phyloP scores from a whole-genome alignment of 1,140 invertebrate species.

The Mamestra configurata region DNA sequence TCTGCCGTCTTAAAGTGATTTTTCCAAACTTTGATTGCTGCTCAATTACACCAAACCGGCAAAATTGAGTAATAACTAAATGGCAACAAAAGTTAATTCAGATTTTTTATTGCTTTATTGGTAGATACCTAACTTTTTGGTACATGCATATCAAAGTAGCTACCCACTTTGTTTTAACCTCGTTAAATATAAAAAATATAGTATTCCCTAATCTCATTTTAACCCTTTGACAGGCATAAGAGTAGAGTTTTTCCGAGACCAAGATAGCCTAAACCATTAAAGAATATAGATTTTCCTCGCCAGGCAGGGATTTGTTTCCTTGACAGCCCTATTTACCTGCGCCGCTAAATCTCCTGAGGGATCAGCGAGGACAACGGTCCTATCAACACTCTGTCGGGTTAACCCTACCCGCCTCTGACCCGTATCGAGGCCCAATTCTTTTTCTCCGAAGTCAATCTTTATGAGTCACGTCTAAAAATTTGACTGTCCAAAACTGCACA shows the following conservation, averaged over 20 bases:
- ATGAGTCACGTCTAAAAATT: slow-evolving; percentile 43
- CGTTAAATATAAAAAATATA: neutral
- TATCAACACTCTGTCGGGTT: slow-evolving; percentile 62
- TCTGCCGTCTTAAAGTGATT: neutral
- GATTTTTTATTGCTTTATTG: neutral
- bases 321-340: slow-evolving; percentile 63
- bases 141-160: too few relatives aligned
- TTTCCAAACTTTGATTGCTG: slow-evolving; percentile 5
- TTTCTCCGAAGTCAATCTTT: slow-evolving; percentile 37
- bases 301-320: slow-evolving; percentile 47
- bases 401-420: slow-evolving; percentile 50
- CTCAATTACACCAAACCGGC: neutral
- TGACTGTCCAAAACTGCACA: slow-evolving; percentile 57
- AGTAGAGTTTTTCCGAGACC: neutral
- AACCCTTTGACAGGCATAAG: neutral
- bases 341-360: slow-evolving; percentile 62
- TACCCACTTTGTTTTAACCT: too few relatives aligned
- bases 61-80: slow-evolving; percentile 16
- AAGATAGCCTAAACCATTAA: slow-evolving; percentile 16
- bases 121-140: too few relatives aligned
- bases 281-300: slow-evolving; percentile 42
- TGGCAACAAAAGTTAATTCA: slow-evolving; percentile 16
- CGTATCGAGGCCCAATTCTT: slow-evolving; percentile 55
- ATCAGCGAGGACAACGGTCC: slow-evolving; percentile 59
- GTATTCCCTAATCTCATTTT: neutral